Conservation (phyloP, 2,888 invertebrate genomes). For the Pocota personata region DNA sequence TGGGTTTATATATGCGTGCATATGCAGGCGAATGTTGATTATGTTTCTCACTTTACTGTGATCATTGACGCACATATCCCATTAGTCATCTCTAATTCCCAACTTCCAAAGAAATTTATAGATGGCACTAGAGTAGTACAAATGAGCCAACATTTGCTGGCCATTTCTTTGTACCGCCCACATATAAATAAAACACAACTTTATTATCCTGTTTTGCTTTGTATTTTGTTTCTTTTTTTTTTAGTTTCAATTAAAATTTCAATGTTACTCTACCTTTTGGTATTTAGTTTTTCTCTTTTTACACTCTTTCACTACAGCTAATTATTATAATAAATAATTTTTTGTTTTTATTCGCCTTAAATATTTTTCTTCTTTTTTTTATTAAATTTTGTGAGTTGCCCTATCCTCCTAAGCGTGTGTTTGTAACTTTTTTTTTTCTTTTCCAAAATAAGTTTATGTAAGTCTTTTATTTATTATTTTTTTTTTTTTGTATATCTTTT, state of each 20-base stretch:
- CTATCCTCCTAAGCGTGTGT: constrained; percentile 59
- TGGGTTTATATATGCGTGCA: no score
- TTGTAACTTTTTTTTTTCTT: constrained; percentile 34
- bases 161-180: no score
- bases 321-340: constrained; percentile 49
- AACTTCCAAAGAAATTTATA: no score
- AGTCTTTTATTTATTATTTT: constrained; percentile 35
- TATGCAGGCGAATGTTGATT: no score
- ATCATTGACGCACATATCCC: no score
- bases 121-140: no score
- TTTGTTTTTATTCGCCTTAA: constrained; percentile 32
- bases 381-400: constrained; percentile 45
- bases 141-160: no score
- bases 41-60: no score
- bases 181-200: constrained; percentile 38
- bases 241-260: constrained; percentile 51
- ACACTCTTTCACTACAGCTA: constrained; percentile 59
- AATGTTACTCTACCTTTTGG: constrained; percentile 39
- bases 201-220: constrained; percentile 43
- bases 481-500: constrained; percentile 4
- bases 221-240: constrained; percentile 34
- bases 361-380: constrained; percentile 37
- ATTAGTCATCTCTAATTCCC: no score
- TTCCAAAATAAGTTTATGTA: constrained; percentile 46
- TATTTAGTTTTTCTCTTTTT: constrained; percentile 50